Evolutionary conservation across 2,888 invertebrate species (phyloP), one percentile per base, ranked within the genome.

Genomic region (Clostera curtula): DNA sequence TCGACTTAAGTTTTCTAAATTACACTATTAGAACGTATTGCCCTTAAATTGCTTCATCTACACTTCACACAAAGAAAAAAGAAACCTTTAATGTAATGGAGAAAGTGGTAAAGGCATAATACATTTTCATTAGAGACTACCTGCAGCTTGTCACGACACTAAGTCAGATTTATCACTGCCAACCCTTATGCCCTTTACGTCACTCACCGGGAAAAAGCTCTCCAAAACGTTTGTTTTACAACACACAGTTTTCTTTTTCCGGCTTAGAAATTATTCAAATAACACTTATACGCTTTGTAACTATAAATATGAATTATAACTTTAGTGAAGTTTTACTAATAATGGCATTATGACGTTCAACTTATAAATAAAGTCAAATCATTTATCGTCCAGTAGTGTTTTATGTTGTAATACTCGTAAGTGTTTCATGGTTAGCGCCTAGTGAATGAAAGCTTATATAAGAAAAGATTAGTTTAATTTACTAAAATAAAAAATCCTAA

Each of bases 131-230:
- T 79, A 70, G 45, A 34, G 33, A 32, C 35, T 59, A 68, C 68
- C 64, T 72, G 63, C 43, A 60, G 61, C 45, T 43, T 54, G 47
- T 52, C 61, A 53, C 54, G 68, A 71, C 72, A 51, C 48, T 77
- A 73, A 79, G 62, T 67, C 70, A 69, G 72, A 79, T 77, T 80
- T 75, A 79, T 79, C 61, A 62, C 57, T 19, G 36, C 31, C 40
- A 56, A 48, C 56, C 63, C 63, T 56, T 52, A 38, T 45, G 40
- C 51, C 49, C 50, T 61, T 65, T 64, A 39, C 58, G 57, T 65
- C 62, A 62, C 56, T 57, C 53, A 54, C 54, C 43, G 43, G 32
- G 30, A 29, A 31, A 34, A 34, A 38, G 40, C 33, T 43, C 42
- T 29, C 19, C 17, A 33, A 32, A 49, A 41, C 35, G n/a, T 47